Conservation (phyloP, 2,888 invertebrate genomes). For the Steinernema scapterisci region DNA sequence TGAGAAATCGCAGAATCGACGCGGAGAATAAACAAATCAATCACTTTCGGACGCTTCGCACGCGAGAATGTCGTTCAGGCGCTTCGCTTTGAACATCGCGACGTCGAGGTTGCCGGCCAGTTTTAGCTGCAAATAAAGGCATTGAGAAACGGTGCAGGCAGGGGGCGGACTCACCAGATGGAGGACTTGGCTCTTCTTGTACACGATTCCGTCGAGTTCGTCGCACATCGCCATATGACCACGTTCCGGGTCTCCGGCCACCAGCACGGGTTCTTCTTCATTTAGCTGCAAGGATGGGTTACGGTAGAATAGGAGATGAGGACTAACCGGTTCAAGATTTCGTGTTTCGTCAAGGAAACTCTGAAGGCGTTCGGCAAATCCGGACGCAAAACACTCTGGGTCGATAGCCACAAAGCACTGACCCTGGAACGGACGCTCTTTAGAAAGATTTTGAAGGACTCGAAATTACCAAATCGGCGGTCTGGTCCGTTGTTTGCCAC, state of each 20-base stretch:
- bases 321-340: constrained; percentile 53
- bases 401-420: constrained; percentile 67
- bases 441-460: neutral
- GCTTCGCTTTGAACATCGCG: constrained; percentile 37
- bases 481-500: constrained; percentile 76
- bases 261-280: constrained; percentile 53
- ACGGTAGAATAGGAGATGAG: neutral
- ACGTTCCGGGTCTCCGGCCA: constrained; percentile 67
- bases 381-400: constrained; percentile 66
- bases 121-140: constrained; percentile 37
- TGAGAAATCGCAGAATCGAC: neutral
- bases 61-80: constrained; percentile 19
- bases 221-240: constrained; percentile 62
- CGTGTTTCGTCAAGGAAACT: constrained; percentile 64
- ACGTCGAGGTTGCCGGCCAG: constrained; percentile 37
- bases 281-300: constrained; percentile 42
- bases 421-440: constrained; percentile 61
- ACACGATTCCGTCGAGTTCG: constrained; percentile 63
- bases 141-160: neutral
- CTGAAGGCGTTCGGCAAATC: constrained; percentile 61
- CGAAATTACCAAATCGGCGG: constrained; percentile 71
- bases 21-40: neutral
- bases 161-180: constrained; percentile 72
- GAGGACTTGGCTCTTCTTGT: constrained; percentile 71
- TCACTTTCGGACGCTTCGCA: constrained; percentile 8